Evolutionary conservation across 2,797 vertebrate genomes (phyloP), one percentile per base, ranked within the genome.

Genomic region (Otolemur crassicaudatus): DNA sequence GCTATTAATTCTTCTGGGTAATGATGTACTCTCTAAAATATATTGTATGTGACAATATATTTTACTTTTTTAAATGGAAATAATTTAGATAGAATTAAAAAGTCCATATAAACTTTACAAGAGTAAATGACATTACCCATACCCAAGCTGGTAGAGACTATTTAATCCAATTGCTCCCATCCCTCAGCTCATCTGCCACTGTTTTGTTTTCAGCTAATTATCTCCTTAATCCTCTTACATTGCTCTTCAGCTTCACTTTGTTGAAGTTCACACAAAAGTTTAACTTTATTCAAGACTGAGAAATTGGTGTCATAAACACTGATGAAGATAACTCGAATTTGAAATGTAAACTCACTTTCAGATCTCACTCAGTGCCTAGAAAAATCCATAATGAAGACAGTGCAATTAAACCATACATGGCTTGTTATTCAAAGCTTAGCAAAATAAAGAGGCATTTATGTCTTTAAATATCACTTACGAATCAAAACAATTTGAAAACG

Each of bases 401-500:
- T 75, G 7, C 1, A 65, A 49, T 83, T 90, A 60, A 90, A 16
- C 87, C 87, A 65, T 70, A 60, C 1, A 19, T 4, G 4, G 2
- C 2, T 53, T 96, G 6, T 81, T 77, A 72, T 0, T 17, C 11
- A 87, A 94, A 29, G 22, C 19, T 87, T 91, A 76, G 3, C 9
- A 56, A 86, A 75, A 76, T 22, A 83, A 85, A 31, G 2, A 70
- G 19, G n/a, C n/a, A 73, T 90, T 77, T 90, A 4, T 84, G 31
- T 60, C 63, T 91, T 91, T 81, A 67, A 72, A 31, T 88, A 65
- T 13, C 0, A 40, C 61, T 88, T 65, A 34, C 31, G 73, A 82
- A 79, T 91, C 12, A 80, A 87, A 84, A 60, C 5, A 43, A 37
- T 94, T 82, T 76, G 40, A 75, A 96, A 49, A 73, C 87, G 10